These are phyloP conservation scores for Nemurella pictetii DNA, from an alignment of 2,888 invertebrate genomes.

Conservation along the genomic window DNA sequence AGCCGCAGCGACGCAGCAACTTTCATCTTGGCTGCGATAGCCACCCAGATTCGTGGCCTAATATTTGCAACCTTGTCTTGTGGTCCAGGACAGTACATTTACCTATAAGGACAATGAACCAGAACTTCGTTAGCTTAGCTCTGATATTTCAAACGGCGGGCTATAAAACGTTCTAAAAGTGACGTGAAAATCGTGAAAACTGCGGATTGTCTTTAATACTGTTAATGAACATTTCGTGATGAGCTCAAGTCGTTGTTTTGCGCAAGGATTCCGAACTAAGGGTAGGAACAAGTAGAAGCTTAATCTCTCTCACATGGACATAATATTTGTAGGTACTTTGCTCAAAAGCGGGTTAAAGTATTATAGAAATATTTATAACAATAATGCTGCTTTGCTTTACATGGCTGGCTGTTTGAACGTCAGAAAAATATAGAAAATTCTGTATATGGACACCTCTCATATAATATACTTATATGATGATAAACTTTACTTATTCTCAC, in stretches of 20 bases:
- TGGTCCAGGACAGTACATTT: background rate
- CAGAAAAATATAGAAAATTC: too few relatives aligned
- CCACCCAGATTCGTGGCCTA: background rate
- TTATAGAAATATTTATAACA: background rate
- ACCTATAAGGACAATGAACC: background rate
- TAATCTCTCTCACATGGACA: background rate
- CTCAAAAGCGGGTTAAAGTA: background rate
- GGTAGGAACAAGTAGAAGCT: background rate
- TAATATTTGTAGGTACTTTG: background rate
- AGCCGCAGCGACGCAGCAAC: background rate
- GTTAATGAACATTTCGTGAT: background rate
- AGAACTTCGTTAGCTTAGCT: background rate
- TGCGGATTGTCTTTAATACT: background rate
- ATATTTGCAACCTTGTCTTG: background rate
- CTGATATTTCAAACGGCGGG: background rate
- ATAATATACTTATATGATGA: too few relatives aligned
- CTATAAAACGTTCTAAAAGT: background rate
- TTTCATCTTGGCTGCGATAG: background rate
- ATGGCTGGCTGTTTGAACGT: too few relatives aligned
- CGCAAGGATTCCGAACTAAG: background rate
- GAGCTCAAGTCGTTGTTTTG: background rate
- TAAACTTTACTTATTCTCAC: too few relatives aligned
- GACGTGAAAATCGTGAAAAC: background rate
- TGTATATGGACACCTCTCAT: too few relatives aligned
- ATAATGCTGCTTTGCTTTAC: too few relatives aligned